These are phyloP conservation scores for Calosoma granatense DNA, from an alignment of 1,140 invertebrate species.

Conservation along the genomic window DNA sequence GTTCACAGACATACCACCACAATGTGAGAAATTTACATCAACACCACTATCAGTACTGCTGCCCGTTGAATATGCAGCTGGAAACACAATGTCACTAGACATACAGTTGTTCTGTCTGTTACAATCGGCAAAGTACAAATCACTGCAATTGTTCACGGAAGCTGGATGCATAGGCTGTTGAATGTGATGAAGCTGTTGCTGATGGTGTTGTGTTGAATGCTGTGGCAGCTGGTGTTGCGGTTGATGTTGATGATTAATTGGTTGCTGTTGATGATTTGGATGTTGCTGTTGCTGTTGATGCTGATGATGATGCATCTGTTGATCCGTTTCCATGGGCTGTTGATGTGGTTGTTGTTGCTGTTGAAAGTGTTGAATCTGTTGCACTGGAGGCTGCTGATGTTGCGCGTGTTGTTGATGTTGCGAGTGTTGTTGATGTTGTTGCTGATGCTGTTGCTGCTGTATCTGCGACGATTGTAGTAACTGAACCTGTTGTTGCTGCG, in stretches of 20 bases:
- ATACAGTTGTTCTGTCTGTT: background rate
- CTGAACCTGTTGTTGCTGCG: conserved; percentile 13
- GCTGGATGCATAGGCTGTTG: conserved; percentile 6
- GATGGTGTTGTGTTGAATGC: conserved; percentile 11
- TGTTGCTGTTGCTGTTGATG: conserved; percentile 23
- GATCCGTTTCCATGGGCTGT: conserved; percentile 9
- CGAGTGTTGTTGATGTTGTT: conserved; percentile 17
- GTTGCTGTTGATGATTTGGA: conserved; percentile 22
- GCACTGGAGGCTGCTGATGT: conserved; percentile 14
- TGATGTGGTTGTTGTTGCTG: conserved; percentile 14
- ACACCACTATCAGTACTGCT: conserved; percentile 2
- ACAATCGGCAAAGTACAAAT: background rate
- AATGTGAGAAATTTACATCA: background rate
- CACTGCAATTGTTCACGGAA: conserved; percentile 2
- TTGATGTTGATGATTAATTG: conserved; percentile 14
- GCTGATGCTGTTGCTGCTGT: conserved; percentile 16
- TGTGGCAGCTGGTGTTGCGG: conserved; percentile 18
- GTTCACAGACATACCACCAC: background rate
- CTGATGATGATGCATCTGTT: conserved; percentile 20
- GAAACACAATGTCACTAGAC: background rate
- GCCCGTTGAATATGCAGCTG: background rate
- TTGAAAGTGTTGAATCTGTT: conserved; percentile 19
- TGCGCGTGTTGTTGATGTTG: conserved; percentile 14
- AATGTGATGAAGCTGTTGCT: conserved; percentile 10
- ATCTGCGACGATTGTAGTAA: conserved; percentile 21